Percentiles rank a stretch among this genome's conserved stretches.
phyloP scores from a whole-genome alignment of 2,113 vertebrate species.

The Dunckerocampus dactyliophorus region DNA sequence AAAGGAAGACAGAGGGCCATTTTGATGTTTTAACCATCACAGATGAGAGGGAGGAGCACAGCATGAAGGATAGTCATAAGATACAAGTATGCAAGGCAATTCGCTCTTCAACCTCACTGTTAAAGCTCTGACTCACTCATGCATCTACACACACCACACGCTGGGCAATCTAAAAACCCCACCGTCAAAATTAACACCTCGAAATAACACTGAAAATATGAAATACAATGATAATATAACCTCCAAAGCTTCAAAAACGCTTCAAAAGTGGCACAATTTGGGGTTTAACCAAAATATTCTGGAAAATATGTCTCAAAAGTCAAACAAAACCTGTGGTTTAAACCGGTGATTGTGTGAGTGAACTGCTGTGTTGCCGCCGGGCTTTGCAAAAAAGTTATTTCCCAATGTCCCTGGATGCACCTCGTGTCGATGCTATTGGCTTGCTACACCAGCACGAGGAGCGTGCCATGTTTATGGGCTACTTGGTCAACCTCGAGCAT shows the following conservation, averaged over 20 bases:
- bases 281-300: neutral
- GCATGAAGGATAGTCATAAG: constrained; percentile 54
- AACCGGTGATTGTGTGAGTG: too few relatives aligned
- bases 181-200: neutral
- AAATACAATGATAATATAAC: neutral
- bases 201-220: neutral
- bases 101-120: constrained; percentile 25
- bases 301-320: neutral
- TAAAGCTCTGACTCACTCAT: constrained; percentile 17
- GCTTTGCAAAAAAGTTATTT: too few relatives aligned
- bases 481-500: too few relatives aligned
- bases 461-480: neutral
- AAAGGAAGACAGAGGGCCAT: constrained; percentile 68
- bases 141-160: constrained; percentile 8
- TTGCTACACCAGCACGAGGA: too few relatives aligned
- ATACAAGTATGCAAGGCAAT: constrained; percentile 47
- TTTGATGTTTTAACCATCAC: constrained; percentile 78
- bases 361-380: too few relatives aligned
- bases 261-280: neutral
- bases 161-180: neutral
- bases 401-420: too few relatives aligned
- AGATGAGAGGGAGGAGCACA: constrained; percentile 63
- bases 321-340: neutral
- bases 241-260: too few relatives aligned
- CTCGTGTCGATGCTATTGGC: neutral